Conservation (phyloP, 1,140 invertebrate genomes). For the Macrocentrus cingulum region DNA sequence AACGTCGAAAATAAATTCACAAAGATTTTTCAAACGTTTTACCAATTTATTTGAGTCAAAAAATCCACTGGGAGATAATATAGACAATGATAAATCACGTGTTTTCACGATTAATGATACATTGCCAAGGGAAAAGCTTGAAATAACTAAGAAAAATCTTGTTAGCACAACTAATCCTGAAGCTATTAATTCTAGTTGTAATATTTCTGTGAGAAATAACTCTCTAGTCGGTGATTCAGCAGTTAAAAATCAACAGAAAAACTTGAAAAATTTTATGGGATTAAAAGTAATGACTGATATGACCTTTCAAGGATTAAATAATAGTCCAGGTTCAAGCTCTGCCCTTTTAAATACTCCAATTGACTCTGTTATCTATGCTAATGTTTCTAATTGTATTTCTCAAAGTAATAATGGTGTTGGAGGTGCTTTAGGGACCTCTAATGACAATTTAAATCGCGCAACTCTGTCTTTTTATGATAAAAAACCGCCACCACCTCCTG, state of each 20-base stretch:
- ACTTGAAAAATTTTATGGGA: constrained; percentile 52
- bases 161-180: constrained; percentile 72
- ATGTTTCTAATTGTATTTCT: background rate
- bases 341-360: background rate
- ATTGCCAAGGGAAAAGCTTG: constrained; percentile 51
- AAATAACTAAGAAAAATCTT: constrained; percentile 68
- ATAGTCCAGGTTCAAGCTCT: constrained; percentile 33
- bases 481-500: constrained; percentile 54
- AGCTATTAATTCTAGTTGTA: constrained; percentile 61
- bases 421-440: background rate
- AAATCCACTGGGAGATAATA: too few species aligned
- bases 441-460: constrained; percentile 1
- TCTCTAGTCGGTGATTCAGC: constrained; percentile 24
- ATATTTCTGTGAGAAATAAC: constrained; percentile 42
- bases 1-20: constrained; percentile 30
- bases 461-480: constrained; percentile 49
- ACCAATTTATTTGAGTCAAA: constrained; percentile 30
- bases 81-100: constrained; percentile 22
- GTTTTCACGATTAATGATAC: constrained; percentile 46
- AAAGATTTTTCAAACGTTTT: constrained; percentile 30
- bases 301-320: constrained; percentile 39
- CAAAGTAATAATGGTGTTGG: background rate
- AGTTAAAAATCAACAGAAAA: background rate
- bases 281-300: constrained; percentile 51
- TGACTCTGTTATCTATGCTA: constrained; percentile 1